These are phyloP conservation scores for Pseudorectes ferrugineus DNA, from an alignment of 2,113 vertebrate species.

Conservation along the genomic window DNA sequence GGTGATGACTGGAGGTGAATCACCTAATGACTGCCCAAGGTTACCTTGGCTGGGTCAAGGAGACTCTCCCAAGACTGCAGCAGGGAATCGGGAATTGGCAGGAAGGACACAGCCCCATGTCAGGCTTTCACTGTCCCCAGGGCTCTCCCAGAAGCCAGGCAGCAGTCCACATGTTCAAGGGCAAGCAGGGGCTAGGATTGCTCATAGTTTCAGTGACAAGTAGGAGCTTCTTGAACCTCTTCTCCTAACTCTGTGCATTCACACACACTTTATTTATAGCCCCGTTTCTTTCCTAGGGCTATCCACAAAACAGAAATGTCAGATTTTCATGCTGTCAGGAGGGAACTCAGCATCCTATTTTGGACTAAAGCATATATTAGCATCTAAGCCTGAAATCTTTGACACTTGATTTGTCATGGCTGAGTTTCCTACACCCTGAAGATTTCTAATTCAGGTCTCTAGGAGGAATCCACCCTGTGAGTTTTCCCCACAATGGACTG, in stretches of 20 bases:
- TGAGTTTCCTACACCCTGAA: not conserved
- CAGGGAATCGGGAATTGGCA: not conserved
- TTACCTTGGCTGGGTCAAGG: not conserved
- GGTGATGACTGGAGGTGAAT: not conserved
- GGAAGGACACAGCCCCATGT: not conserved
- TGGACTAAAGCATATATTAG: not conserved
- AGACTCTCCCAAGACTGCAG: not conserved
- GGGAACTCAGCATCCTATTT: not conserved
- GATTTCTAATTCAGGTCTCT: not conserved
- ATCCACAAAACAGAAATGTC: not conserved
- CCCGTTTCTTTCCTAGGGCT: not conserved
- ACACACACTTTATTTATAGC: not conserved
- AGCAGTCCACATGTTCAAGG: not conserved
- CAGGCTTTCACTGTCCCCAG: not conserved
- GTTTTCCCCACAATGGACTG: not conserved
- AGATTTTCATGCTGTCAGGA: not conserved
- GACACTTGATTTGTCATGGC: not conserved
- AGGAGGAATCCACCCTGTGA: not conserved
- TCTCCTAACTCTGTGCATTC: not conserved
- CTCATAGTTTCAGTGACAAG: not conserved
- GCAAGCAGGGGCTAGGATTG: not conserved
- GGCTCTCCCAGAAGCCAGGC: not conserved
- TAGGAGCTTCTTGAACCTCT: not conserved
- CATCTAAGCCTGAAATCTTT: not conserved
- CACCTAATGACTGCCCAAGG: no score